Evolutionary conservation across 2,797 vertebrate genomes (phyloP).

Genomic region (Sphenopsis melanotis): DNA sequence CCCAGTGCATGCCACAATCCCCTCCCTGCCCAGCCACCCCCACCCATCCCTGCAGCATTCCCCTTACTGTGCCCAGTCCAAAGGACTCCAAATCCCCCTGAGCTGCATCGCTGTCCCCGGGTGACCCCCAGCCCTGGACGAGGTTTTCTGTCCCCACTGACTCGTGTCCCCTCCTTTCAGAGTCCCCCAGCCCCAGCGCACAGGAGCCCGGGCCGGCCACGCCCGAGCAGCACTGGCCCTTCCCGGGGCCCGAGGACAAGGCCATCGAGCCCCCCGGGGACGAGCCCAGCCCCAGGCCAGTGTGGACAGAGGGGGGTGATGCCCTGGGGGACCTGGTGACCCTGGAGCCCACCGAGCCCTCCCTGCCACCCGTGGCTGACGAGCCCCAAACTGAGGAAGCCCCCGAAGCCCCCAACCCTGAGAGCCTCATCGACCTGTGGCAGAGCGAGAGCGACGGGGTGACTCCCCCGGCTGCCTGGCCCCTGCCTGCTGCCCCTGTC

Average conservation of each 20-base stretch:
- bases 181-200: constrained; percentile 49
- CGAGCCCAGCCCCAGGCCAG: neutral
- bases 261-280: constrained; percentile 5
- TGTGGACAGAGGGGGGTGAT: constrained; percentile 35
- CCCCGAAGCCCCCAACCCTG: constrained; percentile 23
- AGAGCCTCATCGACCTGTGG: constrained; percentile 77
- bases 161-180: constrained; percentile 29
- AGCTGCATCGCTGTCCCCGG: neutral
- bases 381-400: neutral
- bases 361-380: neutral
- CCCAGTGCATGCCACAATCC: neutral
- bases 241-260: constrained; percentile 21
- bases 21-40: neutral
- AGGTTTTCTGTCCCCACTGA: neutral
- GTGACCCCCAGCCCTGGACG: neutral
- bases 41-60: neutral
- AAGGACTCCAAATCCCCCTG: neutral
- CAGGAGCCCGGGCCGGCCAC: constrained; percentile 29
- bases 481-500: constrained; percentile 18
- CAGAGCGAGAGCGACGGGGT: constrained; percentile 72
- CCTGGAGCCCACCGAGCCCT: constrained; percentile 37
- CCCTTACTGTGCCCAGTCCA: neutral
- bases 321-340: constrained; percentile 64
- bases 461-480: constrained; percentile 1
- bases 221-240: constrained; percentile 51